Evolutionary conservation across 2,888 invertebrate genomes (phyloP).

Genomic region (Andrena trimmerana): DNA sequence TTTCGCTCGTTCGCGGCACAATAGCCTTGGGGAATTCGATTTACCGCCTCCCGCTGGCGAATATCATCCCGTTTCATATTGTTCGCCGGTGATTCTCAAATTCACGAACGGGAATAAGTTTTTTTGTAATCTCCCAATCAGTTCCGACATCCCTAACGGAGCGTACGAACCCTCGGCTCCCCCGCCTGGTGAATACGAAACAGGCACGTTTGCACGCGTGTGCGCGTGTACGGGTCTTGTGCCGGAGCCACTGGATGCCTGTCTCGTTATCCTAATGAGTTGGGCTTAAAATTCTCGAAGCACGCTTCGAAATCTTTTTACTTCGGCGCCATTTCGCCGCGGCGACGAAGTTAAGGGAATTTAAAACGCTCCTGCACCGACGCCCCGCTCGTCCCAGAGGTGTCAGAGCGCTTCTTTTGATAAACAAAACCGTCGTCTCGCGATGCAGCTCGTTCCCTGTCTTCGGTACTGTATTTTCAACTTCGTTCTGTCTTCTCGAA

Average conservation of each 20-base stretch:
- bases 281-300: conserved; percentile 64
- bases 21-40: conserved; percentile 1
- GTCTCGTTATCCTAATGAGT: conserved; percentile 71
- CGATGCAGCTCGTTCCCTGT: background rate
- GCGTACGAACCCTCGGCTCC: conserved; percentile 18
- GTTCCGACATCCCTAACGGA: conserved; percentile 36
- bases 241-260: conserved; percentile 56
- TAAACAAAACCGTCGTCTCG: conserved; percentile 25
- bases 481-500: background rate
- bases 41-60: background rate
- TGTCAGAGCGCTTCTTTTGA: conserved; percentile 26
- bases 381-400: conserved; percentile 42
- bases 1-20: background rate
- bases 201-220: conserved; percentile 37
- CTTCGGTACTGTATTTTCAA: background rate
- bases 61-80: conserved; percentile 15
- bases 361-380: conserved; percentile 46
- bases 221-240: conserved; percentile 37
- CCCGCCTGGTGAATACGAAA: conserved; percentile 54
- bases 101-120: conserved; percentile 39
- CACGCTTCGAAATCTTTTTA: conserved; percentile 62
- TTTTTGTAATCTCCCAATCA: conserved; percentile 56
- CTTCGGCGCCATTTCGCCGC: conserved; percentile 39
- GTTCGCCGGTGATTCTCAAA: conserved; percentile 19
- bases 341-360: conserved; percentile 51